Percentiles rank a stretch among this genome's conserved stretches.
These are phyloP conservation scores for Zaprionus lineosus DNA, from an alignment of 2,888 invertebrate species.

Conservation along the genomic window DNA sequence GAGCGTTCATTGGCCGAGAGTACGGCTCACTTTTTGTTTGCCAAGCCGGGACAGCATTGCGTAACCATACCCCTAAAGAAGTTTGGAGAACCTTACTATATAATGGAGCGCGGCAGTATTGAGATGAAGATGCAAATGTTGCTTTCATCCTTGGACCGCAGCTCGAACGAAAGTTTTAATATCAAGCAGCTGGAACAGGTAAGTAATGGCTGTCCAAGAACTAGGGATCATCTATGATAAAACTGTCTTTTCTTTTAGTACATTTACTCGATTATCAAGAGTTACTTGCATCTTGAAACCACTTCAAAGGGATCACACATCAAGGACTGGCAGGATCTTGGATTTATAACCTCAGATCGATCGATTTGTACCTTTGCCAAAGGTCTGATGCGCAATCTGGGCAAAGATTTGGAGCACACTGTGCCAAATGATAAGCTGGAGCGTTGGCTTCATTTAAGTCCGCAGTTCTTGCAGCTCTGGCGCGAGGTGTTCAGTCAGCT, in stretches of 20 bases:
- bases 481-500: conserved; percentile 85
- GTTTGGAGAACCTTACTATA: conserved; percentile 88
- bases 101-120: conserved; percentile 87
- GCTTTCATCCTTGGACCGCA: conserved; percentile 56
- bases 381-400: conserved; percentile 83
- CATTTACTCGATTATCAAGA: conserved; percentile 89
- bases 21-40: conserved; percentile 87
- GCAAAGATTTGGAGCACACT: conserved; percentile 72
- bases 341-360: conserved; percentile 85
- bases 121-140: conserved; percentile 85
- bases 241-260: conserved; percentile 84
- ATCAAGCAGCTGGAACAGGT: conserved; percentile 78
- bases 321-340: conserved; percentile 85
- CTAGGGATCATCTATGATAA: background rate
- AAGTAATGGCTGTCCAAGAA: background rate
- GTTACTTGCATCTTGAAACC: conserved; percentile 88
- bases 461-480: conserved; percentile 84
- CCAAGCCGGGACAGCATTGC: conserved; percentile 76
- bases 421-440: conserved; percentile 75
- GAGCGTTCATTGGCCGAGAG: conserved; percentile 87
- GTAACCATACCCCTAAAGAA: conserved; percentile 84
- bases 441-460: conserved; percentile 83
- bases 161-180: conserved; percentile 54
- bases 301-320: conserved; percentile 84
- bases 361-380: conserved; percentile 85